Conservation (phyloP, 2,797 vertebrate genomes). For the Leuciscus waleckii region DNA sequence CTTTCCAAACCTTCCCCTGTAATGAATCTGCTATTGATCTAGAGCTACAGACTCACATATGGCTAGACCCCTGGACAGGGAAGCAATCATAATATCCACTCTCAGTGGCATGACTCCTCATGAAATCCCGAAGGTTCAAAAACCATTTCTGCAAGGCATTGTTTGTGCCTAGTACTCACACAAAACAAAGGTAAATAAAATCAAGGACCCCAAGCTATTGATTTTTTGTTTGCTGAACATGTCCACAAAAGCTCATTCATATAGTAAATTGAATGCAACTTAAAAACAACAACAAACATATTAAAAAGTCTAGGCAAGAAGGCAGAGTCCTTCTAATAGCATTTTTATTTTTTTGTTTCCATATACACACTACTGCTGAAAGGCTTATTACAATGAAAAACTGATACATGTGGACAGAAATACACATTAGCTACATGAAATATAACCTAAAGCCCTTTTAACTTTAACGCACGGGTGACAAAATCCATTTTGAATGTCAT, state of each 20-base stretch:
- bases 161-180: conserved; percentile 18
- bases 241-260: neutral
- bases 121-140: conserved; percentile 31
- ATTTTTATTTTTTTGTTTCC: conserved; percentile 70
- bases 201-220: conserved; percentile 10
- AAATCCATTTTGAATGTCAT: neutral
- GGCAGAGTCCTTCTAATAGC: conserved; percentile 28
- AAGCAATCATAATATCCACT: conserved; percentile 43
- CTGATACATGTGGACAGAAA: conserved; percentile 48
- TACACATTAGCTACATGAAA: conserved; percentile 49
- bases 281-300: neutral
- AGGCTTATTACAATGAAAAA: conserved; percentile 50
- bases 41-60: conserved; percentile 22
- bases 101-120: conserved; percentile 13
- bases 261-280: neutral
- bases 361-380: conserved; percentile 60
- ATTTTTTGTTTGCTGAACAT: conserved; percentile 5
- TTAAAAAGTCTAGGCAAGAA: neutral
- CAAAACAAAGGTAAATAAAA: conserved; percentile 14
- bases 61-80: conserved; percentile 32
- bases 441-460: conserved; percentile 46
- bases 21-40: conserved; percentile 59
- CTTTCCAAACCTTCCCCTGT: conserved; percentile 35
- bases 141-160: conserved; percentile 44
- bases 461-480: conserved; percentile 18